Conservation (phyloP, 1,140 invertebrate genomes). For the Drosophila neocordata region DNA sequence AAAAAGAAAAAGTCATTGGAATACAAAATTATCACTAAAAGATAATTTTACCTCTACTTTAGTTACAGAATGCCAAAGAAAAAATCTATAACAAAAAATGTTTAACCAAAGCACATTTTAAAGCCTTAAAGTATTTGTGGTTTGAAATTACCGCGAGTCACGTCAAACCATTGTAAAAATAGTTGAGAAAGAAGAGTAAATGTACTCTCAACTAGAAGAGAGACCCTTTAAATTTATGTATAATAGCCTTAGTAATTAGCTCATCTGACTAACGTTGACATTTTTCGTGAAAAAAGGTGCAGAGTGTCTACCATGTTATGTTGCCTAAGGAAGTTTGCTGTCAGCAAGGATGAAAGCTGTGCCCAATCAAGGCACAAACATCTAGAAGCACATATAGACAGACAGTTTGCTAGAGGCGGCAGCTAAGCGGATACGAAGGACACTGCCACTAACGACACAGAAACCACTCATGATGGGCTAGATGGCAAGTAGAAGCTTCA, state of each 20-base stretch:
- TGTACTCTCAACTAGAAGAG: background rate
- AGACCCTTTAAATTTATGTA: background rate
- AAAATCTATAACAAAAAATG: too few relatives aligned
- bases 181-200: too few relatives aligned
- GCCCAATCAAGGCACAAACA: background rate
- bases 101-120: too few relatives aligned
- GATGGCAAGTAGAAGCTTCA: too few relatives aligned
- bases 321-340: background rate
- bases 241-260: background rate
- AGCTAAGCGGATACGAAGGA: background rate
- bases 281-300: background rate
- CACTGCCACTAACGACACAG: background rate
- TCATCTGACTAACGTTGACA: background rate
- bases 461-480: slow-evolving; percentile 1
- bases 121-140: too few relatives aligned
- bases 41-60: too few relatives aligned
- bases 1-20: too few relatives aligned
- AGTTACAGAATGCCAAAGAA: too few relatives aligned
- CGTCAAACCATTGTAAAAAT: too few relatives aligned
- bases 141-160: too few relatives aligned
- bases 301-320: background rate
- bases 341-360: background rate
- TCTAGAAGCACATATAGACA: background rate
- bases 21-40: too few relatives aligned
- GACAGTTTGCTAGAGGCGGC: background rate